Evolutionary conservation across 2,888 invertebrate genomes (phyloP), one percentile per base, ranked within the genome.

Genomic region (Parasteatoda lunata): DNA sequence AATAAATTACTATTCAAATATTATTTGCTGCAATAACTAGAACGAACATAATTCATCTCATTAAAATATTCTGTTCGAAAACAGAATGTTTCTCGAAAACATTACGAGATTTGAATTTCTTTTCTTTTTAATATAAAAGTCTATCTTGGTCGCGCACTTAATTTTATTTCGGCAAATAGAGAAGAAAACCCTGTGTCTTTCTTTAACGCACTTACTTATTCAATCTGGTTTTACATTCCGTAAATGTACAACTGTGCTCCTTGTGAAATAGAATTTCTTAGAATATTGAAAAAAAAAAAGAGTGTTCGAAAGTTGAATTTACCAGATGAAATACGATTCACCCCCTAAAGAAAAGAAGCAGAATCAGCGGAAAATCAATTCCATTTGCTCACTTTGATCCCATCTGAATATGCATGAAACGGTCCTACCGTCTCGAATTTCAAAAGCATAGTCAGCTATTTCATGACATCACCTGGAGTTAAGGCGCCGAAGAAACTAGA

Each of bases 401-500:
- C 54, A 59, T 64, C 76, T 82, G 76, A 54, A 76, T 76, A 82
- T 82, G 82, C 82, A 82, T 82, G 75, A 82, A 82, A 82, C 76
- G 76, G 51, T 69, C 51, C 66, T 68, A 54, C 71, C 51, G 11
- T 59, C 66, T 81, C 73, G 52, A 68, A 73, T 65, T 82, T 72
- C 75, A 76, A 82, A 76, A 82, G 75, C 82, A 69, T 66, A 69
- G 82, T 82, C 82, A 82, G 82, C 82, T 82, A 69, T 82, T 82
- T 82, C 64, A 76, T 49, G 70, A 48, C 78, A 79, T 79, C 71
- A 79, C 78, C 78, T 71, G 78, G 71, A 79, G 77, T 71, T 71
- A 66, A 70, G 48, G 78, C 69, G 59, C 69, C 69, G 70, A 79
- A 47, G 70, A 64, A 71, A 79, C 68, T 68, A 52, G 54, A 6